phyloP scores from a whole-genome alignment of 2,797 vertebrate species.

The Strix occidentalis region DNA sequence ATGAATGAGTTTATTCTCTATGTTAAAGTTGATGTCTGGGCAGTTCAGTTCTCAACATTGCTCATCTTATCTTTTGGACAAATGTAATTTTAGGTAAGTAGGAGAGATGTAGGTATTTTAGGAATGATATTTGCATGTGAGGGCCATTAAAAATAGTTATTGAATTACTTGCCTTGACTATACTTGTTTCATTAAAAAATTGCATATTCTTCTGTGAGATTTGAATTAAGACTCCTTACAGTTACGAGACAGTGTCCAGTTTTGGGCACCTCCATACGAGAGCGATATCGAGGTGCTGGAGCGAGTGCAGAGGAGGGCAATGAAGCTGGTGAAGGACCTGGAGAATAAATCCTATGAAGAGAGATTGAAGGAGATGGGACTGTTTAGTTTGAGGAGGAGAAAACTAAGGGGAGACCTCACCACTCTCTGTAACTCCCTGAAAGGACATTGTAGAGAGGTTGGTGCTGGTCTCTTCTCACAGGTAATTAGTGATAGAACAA shows the following conservation, averaged over 20 bases:
- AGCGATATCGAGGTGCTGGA: no score
- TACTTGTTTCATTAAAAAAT: not conserved
- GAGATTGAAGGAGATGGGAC: no score
- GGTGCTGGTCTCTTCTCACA: no score
- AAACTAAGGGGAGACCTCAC: no score
- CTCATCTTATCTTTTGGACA: not conserved
- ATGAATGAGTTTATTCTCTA: not conserved
- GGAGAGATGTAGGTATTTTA: not conserved
- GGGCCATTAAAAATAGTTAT: not conserved
- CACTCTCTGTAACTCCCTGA: no score
- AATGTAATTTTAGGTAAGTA: not conserved
- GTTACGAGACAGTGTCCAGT: not conserved
- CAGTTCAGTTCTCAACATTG: not conserved
- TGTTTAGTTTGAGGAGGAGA: no score
- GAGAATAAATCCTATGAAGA: no score
- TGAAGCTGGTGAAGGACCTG: no score
- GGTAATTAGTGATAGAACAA: no score
- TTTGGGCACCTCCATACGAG: no score
- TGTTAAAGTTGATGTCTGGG: not conserved
- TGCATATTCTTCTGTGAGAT: not conserved
- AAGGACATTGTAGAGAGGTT: no score
- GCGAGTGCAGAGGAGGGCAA: no score
- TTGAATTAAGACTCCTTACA: not conserved
- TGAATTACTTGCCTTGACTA: not conserved
- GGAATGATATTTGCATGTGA: not conserved